A percentile compares a stretch with the other conserved stretches of the same genome.
Conservation (phyloP, 2,797 vertebrate species). For the Alcedo quadribrachys region DNA sequence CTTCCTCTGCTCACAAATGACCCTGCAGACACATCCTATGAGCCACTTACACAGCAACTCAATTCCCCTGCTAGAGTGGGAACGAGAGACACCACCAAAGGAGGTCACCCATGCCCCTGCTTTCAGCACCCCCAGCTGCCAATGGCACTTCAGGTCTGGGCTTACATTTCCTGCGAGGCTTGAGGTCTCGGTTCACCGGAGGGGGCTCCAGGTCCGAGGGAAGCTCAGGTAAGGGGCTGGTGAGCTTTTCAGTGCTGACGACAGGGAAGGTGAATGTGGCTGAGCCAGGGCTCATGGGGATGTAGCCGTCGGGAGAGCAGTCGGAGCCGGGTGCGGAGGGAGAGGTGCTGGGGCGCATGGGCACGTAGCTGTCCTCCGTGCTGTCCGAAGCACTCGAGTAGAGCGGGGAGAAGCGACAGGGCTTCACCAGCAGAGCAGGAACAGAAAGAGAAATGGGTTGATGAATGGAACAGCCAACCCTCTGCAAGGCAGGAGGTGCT, state of each 20-base stretch:
- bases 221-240: constrained; percentile 76
- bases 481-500: background rate
- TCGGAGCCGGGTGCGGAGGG: constrained; percentile 62
- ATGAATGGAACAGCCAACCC: background rate
- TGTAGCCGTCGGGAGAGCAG: constrained; percentile 86
- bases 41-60: background rate
- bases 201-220: constrained; percentile 86
- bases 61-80: background rate
- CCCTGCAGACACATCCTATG: background rate
- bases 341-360: constrained; percentile 85
- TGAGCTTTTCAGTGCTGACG: constrained; percentile 68
- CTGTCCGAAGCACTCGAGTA: constrained; percentile 60
- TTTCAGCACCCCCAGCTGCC: background rate
- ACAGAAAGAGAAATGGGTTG: background rate
- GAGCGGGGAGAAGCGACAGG: constrained; percentile 76
- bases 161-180: constrained; percentile 92
- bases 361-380: constrained; percentile 88
- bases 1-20: background rate
- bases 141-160: background rate
- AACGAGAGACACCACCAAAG: background rate
- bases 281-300: constrained; percentile 89
- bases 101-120: background rate
- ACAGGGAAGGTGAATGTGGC: constrained; percentile 69
- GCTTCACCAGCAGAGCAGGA: constrained; percentile 64
- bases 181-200: constrained; percentile 93